Percentiles rank a stretch among this genome's conserved stretches.
phyloP scores from a whole-genome alignment of 2,113 vertebrate genomes.

The Leiothrix lutea region DNA sequence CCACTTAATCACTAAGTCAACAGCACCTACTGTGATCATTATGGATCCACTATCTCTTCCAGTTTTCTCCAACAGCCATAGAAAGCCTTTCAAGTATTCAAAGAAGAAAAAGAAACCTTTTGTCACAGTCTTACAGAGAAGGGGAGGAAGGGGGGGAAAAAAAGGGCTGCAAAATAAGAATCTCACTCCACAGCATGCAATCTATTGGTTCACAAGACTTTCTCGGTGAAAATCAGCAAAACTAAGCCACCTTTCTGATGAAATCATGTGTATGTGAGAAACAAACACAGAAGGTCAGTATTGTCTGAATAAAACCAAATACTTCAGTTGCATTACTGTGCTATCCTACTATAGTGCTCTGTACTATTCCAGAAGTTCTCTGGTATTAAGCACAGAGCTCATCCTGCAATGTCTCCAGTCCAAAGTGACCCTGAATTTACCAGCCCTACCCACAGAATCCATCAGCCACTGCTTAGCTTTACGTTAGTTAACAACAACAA shows the following conservation, averaged over 20 bases:
- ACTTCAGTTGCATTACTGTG: neutral
- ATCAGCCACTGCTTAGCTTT: neutral
- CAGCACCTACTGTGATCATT: conserved; percentile 46
- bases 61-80: conserved; percentile 45
- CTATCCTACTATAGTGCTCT: neutral
- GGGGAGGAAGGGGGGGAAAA: neutral
- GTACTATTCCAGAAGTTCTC: neutral
- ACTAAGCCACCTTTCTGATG: neutral
- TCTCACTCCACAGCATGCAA: neutral
- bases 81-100: conserved; percentile 36
- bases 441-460: neutral
- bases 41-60: conserved; percentile 28
- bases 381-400: neutral
- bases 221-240: neutral
- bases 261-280: accelerated
- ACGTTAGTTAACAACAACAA: neutral
- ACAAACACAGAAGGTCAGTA: neutral
- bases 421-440: neutral
- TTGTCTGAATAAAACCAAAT: neutral
- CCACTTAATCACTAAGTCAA: conserved; percentile 52
- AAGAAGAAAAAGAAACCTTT: conserved; percentile 35
- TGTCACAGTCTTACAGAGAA: neutral
- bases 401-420: neutral
- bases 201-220: neutral
- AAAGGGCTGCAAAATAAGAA: neutral